Evolutionary conservation across 2,797 vertebrate species (phyloP).

Genomic region (Acomys russatus): DNA sequence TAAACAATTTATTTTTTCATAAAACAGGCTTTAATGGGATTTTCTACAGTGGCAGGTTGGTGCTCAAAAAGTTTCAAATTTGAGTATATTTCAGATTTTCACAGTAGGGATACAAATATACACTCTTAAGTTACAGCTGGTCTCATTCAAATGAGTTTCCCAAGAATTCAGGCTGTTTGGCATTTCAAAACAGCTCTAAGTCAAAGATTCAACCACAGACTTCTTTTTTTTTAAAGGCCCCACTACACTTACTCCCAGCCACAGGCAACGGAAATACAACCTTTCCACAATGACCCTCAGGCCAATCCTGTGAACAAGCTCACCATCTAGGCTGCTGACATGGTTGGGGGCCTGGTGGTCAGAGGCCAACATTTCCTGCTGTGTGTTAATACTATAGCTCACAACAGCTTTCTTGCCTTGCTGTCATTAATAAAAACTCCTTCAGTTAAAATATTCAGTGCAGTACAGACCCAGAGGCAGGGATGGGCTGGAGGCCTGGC

Average conservation of each 20-base stretch:
- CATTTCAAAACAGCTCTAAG: slow-evolving; percentile 67
- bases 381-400: background rate
- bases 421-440: slow-evolving; percentile 37
- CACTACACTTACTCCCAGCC: slow-evolving; percentile 36
- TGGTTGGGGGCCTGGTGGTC: background rate
- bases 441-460: slow-evolving; percentile 25
- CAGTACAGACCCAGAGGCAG: background rate
- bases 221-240: slow-evolving; percentile 28
- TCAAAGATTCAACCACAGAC: slow-evolving; percentile 73
- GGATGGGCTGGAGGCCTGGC: slow-evolving; percentile 21
- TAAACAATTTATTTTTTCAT: too few species aligned
- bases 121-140: slow-evolving; percentile 1
- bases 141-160: slow-evolving; percentile 66
- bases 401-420: background rate
- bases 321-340: background rate
- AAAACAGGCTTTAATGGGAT: background rate
- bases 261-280: slow-evolving; percentile 51
- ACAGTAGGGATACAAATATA: background rate
- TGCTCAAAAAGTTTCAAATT: background rate
- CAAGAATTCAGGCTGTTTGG: slow-evolving; percentile 56
- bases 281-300: background rate
- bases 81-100: background rate
- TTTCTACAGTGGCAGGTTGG: background rate
- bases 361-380: background rate
- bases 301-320: background rate